phyloP scores from a whole-genome alignment of 2,888 invertebrate genomes.

The Sericinus montela region DNA sequence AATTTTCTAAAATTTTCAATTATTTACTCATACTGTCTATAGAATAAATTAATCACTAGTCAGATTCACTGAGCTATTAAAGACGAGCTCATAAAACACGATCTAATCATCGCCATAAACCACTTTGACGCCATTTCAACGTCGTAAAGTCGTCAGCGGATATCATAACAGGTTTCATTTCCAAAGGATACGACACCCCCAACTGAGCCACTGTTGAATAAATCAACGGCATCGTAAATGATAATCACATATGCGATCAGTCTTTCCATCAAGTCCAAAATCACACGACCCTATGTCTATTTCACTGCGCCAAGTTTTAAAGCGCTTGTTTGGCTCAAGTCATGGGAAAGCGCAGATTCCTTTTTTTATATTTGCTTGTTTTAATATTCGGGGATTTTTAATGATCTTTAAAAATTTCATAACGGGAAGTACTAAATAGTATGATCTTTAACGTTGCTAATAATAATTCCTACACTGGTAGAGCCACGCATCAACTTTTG shows the following conservation, averaged over 20 bases:
- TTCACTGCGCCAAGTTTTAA: constrained; percentile 59
- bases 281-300: constrained; percentile 59
- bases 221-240: constrained; percentile 55
- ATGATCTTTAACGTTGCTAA: too few species aligned
- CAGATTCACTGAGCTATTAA: constrained; percentile 11
- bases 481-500: too few species aligned
- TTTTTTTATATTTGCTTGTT: too few species aligned
- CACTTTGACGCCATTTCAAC: constrained; percentile 15
- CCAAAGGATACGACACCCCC: constrained; percentile 18
- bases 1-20: too few species aligned
- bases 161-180: constrained; percentile 19
- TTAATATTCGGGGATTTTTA: too few species aligned
- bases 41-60: constrained; percentile 8
- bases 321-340: constrained; percentile 34
- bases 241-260: constrained; percentile 52
- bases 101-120: constrained; percentile 12
- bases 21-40: not conserved
- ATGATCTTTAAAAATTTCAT: too few species aligned
- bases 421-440: too few species aligned
- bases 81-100: constrained; percentile 9
- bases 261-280: constrained; percentile 62
- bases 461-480: too few species aligned
- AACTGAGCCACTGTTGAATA: constrained; percentile 32
- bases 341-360: constrained; percentile 7
- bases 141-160: constrained; percentile 20